These are phyloP conservation scores for Ostrea denselamellosa DNA, from an alignment of 1,140 invertebrate species.

Conservation along the genomic window DNA sequence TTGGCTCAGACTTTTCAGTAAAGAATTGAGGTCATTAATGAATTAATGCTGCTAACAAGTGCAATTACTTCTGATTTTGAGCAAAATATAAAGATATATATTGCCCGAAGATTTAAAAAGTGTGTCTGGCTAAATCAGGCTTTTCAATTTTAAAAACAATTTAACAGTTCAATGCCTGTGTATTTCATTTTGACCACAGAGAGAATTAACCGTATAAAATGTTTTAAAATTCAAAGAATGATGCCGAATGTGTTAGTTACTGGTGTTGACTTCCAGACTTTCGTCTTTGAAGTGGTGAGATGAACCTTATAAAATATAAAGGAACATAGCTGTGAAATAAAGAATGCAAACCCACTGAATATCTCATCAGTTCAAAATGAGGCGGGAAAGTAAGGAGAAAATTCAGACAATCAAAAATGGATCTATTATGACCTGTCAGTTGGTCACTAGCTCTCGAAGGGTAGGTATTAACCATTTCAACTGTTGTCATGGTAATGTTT, in stretches of 20 bases:
- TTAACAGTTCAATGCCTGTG: background rate
- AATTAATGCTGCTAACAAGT: constrained; percentile 32
- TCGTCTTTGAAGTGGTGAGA: background rate
- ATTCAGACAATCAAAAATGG: constrained; percentile 22
- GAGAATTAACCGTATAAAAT: background rate
- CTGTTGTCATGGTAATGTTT: background rate
- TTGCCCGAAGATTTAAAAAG: constrained; percentile 13
- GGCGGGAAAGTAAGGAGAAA: background rate
- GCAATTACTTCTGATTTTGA: constrained; percentile 31
- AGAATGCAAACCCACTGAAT: background rate
- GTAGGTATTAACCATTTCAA: background rate
- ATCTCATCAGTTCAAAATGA: constrained; percentile 4
- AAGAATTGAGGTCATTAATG: constrained; percentile 9
- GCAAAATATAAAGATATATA: constrained; percentile 22
- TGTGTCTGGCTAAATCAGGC: constrained; percentile 21
- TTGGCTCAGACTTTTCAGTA: constrained; percentile 23
- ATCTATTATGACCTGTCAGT: constrained; percentile 13
- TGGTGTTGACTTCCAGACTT: background rate
- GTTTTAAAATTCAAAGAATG: background rate
- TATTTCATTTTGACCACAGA: constrained; percentile 8
- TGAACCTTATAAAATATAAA: background rate
- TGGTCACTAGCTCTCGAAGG: background rate
- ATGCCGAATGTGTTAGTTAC: background rate
- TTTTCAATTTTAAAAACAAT: constrained; percentile 36
- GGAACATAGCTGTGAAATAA: background rate